A percentile compares a stretch with the other conserved stretches of the same genome.
Evolutionary conservation across 37 sponge, comb jelly and placozoan genomes (phyloP).

Genomic region (Crambe crambe): DNA sequence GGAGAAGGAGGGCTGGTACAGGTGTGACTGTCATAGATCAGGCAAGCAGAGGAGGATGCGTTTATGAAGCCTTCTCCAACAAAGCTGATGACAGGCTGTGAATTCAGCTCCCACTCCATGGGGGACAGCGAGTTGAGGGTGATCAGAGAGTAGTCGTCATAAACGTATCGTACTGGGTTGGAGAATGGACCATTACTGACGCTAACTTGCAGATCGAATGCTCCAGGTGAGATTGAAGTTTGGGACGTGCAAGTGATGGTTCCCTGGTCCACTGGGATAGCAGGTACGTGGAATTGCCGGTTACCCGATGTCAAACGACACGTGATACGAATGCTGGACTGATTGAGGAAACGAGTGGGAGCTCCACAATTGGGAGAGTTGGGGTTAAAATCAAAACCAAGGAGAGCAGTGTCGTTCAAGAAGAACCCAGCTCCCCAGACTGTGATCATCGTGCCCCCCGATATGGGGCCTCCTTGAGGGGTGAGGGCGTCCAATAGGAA

Average conservation of each 20-base stretch:
- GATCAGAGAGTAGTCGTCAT: slow-evolving; percentile 41
- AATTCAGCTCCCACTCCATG: not conserved
- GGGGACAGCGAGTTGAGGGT: slow-evolving; percentile 20
- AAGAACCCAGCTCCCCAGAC: slow-evolving; percentile 86
- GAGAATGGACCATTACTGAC: slow-evolving; percentile 62
- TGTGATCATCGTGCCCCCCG: slow-evolving; percentile 62
- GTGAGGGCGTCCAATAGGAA: slow-evolving; percentile 33
- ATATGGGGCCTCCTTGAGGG: slow-evolving; percentile 56
- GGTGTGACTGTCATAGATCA: slow-evolving; percentile 15
- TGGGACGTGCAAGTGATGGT: slow-evolving; percentile 45
- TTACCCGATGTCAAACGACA: slow-evolving; percentile 7
- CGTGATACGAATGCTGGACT: not conserved
- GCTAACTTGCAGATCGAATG: slow-evolving; percentile 39
- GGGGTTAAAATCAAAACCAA: slow-evolving; percentile 27
- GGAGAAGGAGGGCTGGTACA: slow-evolving; percentile 18
- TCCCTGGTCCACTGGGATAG: slow-evolving; percentile 43
- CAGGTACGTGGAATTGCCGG: not conserved
- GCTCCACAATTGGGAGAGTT: slow-evolving; percentile 50
- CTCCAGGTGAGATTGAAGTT: not conserved
- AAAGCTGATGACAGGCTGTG: slow-evolving; percentile 22
- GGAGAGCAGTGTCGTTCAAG: slow-evolving; percentile 32
- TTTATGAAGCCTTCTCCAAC: slow-evolving; percentile 53
- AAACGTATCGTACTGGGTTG: slow-evolving; percentile 22
- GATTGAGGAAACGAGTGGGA: not conserved
- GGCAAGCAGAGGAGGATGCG: slow-evolving; percentile 31